These are phyloP conservation scores for Hydropsyche tenuis DNA, from an alignment of 1,140 invertebrate genomes.

Conservation along the genomic window DNA sequence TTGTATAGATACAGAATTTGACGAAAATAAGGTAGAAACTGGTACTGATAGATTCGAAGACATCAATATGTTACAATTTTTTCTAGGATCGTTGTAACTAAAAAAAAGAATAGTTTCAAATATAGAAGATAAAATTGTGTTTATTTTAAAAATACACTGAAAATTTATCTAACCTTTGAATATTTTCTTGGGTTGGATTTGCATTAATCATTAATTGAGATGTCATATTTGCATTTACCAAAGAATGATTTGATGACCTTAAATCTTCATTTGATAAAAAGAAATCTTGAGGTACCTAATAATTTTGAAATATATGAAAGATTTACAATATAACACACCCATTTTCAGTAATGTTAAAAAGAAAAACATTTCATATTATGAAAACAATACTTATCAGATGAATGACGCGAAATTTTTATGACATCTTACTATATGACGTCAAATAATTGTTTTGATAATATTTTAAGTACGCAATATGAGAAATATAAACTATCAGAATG, in stretches of 20 bases:
- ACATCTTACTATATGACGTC: too few species aligned
- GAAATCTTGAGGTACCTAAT: slow-evolving; percentile 3
- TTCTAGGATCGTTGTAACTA: neutral
- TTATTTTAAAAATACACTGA: neutral
- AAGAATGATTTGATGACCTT: too few species aligned
- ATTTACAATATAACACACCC: too few species aligned
- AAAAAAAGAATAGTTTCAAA: neutral
- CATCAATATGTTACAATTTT: neutral
- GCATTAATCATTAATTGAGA: neutral
- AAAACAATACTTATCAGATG: too few species aligned
- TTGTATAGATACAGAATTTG: too few species aligned
- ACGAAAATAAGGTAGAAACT: too few species aligned
- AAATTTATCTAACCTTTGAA: neutral
- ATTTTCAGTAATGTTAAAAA: too few species aligned
- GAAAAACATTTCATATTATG: too few species aligned
- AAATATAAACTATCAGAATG: too few species aligned
- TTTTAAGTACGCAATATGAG: too few species aligned
- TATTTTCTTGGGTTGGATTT: neutral
- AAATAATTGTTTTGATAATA: too few species aligned
- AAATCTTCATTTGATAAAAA: neutral
- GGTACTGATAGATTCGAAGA: neutral
- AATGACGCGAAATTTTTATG: too few species aligned
- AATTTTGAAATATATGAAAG: neutral
- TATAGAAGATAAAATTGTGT: neutral
- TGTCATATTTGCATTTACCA: neutral